Conservation (phyloP, 2,113 vertebrate species). For the Zosterops japonicus region DNA sequence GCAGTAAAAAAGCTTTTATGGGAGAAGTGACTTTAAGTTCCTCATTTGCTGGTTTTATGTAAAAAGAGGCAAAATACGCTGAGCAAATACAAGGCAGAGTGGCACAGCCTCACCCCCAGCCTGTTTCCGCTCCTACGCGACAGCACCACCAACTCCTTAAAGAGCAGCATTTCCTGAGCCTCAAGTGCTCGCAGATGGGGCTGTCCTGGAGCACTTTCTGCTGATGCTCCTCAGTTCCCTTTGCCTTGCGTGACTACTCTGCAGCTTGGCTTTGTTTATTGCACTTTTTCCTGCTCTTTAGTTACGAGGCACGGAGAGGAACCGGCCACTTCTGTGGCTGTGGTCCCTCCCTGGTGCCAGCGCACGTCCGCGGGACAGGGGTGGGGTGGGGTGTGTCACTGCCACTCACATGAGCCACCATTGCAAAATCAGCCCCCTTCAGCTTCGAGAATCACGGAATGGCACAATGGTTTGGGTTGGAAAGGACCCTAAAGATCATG, state of each 20-base stretch:
- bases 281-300: conserved; percentile 22
- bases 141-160: neutral
- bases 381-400: neutral
- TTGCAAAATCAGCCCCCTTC: neutral
- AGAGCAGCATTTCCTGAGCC: conserved; percentile 55
- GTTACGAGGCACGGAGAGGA: neutral
- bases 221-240: conserved; percentile 39
- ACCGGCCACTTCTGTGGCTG: neutral
- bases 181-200: conserved; percentile 43
- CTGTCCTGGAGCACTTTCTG: conserved; percentile 41
- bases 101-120: neutral
- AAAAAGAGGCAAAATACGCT: conserved; percentile 36
- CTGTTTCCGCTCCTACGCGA: neutral
- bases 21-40: neutral
- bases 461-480: neutral
- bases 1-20: neutral
- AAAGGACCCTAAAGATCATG: neutral
- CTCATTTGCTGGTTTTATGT: conserved; percentile 5
- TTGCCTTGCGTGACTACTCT: conserved; percentile 23
- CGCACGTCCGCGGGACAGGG: neutral
- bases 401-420: neutral
- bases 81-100: conserved; percentile 22
- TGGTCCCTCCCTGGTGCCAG: neutral
- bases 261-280: conserved; percentile 46
- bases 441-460: neutral